phyloP scores from a whole-genome alignment of 1,140 invertebrate genomes.

The Drosophila ohnishii region DNA sequence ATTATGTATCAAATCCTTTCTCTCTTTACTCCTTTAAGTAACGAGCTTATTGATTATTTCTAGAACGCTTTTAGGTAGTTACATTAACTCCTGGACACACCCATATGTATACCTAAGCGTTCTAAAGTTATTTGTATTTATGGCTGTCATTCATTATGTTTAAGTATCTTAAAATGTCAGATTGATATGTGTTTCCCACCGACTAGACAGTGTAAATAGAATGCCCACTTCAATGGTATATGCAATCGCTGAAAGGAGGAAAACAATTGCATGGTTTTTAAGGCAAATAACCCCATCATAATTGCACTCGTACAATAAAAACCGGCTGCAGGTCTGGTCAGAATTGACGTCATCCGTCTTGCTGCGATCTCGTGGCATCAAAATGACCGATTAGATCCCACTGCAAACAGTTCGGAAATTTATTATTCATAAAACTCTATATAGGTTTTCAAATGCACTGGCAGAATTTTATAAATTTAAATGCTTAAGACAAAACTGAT shows the following conservation, averaged over 20 bases:
- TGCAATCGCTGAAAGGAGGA: background rate
- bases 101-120: background rate
- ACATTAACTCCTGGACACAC: background rate
- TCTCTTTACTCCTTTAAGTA: background rate
- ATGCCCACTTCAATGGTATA: background rate
- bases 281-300: conserved; percentile 43
- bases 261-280: conserved; percentile 10
- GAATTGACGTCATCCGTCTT: conserved; percentile 45
- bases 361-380: conserved; percentile 54
- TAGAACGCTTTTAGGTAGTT: background rate
- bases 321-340: conserved; percentile 20
- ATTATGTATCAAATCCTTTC: background rate
- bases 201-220: conserved; percentile 7
- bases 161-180: background rate
- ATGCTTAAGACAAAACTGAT: background rate
- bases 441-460: conserved; percentile 1
- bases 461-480: background rate
- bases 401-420: conserved; percentile 24
- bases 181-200: conserved; percentile 4
- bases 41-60: background rate
- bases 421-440: conserved; percentile 54
- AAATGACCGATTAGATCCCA: conserved; percentile 51
- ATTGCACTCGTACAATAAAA: conserved; percentile 16
- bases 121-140: background rate
- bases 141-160: background rate